phyloP scores from a whole-genome alignment of 2,113 vertebrate species.

The Osmerus mordax region DNA sequence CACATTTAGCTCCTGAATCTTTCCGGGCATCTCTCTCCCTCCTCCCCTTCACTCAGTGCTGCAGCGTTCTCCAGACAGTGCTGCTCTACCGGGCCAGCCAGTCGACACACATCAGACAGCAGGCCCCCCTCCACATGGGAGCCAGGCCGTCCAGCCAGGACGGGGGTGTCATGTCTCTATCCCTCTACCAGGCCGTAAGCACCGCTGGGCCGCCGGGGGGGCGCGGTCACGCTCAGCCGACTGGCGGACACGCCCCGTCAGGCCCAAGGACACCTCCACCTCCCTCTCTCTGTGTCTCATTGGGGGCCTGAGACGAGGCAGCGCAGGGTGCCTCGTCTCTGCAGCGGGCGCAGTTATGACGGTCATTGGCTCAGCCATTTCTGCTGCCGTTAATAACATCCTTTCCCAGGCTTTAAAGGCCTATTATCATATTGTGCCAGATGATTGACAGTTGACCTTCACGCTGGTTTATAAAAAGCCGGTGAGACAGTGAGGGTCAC shows the following conservation, averaged over 20 bases:
- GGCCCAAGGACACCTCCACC: too few relatives aligned
- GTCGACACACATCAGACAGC: conserved; percentile 15
- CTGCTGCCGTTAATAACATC: conserved; percentile 56
- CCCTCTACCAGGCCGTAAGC: not conserved
- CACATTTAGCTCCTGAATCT: conserved; percentile 40
- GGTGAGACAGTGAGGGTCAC: conserved; percentile 50
- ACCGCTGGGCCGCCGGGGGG: not conserved
- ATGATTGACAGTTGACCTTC: conserved; percentile 78
- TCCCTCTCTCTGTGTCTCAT: too few relatives aligned
- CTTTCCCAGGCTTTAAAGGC: conserved; percentile 56
- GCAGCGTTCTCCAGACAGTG: conserved; percentile 1
- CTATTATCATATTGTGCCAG: conserved; percentile 65
- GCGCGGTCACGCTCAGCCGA: not conserved
- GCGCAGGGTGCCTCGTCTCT: conserved; percentile 21
- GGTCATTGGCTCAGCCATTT: conserved; percentile 57
- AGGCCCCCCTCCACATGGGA: not conserved
- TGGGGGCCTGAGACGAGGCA: too few relatives aligned
- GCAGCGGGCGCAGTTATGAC: conserved; percentile 46
- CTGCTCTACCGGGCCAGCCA: conserved; percentile 35
- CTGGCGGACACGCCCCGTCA: too few relatives aligned
- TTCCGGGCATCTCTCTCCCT: conserved; percentile 30
- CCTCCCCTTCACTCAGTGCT: conserved; percentile 26
- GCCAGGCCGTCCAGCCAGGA: not conserved
- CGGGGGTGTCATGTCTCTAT: too few relatives aligned
- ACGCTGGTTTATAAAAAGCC: conserved; percentile 60